Base-by-base conservation (phyloP, 1,140 invertebrate species). In the Pogonomyrmex barbatus region DNA sequence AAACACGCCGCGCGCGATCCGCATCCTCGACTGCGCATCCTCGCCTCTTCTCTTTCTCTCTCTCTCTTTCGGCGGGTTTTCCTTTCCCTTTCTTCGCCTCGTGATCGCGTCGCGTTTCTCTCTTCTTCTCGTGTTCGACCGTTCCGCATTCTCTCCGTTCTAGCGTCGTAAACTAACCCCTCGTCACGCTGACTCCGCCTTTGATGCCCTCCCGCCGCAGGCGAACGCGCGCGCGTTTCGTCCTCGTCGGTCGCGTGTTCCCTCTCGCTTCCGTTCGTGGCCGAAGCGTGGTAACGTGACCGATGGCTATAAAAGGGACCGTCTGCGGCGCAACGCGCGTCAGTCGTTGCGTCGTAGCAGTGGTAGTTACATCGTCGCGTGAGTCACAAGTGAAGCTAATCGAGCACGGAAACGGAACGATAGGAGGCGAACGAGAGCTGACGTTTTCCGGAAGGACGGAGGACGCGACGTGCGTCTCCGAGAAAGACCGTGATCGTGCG, bases 301-400 rank as follows among this genome's bases (percentile, higher is more conserved):
- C 62, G 58, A 62, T 75, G 70, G 52, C 56, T 84, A 90, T 90
- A 90, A 88, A 90, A 86, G 77, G 36, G 39, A 14, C 54, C 9
- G 83, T 56, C 36, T n/a, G 8, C 36, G 60, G 24, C n/a, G 60
- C 24, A 52, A 68, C 36, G 56, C 73, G 87, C 85, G 87, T 86
- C 75, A 86, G 45, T 78, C 52, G 81, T 81, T 65, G 56, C 42
- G 50, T 70, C 50, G 60, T 54, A 47, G 4, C 14, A 4, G 6
- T 56, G 56, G 30, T 33, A 12, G 33, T 8, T 10, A 10, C 9
- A 14, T n/a, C 8, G 50, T 24, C 2, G 9, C 17, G n/a, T 8
- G 24, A 8, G 12, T 42, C 58, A 47, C 17, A 79, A n/a, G 17
- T 33, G 47, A 24, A 68, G n/a, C 2, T 45, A 45, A 54, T 67